Evolutionary conservation across 2,113 vertebrate species (phyloP).

Genomic region (Willisornis vidua): DNA sequence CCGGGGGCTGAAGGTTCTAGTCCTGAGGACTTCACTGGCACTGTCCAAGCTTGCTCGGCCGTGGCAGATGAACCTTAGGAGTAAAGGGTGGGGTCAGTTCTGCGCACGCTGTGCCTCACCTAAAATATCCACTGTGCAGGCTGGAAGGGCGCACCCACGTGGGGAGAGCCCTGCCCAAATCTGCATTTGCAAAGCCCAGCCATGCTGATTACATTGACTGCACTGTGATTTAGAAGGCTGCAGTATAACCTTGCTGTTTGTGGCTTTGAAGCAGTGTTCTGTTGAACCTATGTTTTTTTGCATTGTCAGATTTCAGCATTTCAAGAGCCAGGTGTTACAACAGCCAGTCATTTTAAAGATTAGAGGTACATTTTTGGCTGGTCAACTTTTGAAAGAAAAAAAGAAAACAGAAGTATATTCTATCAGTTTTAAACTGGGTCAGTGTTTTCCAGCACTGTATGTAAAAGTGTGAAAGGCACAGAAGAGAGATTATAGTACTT

Average conservation of each 20-base stretch:
- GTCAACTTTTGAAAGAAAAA: not conserved
- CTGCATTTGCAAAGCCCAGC: too few species aligned
- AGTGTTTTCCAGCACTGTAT: not conserved
- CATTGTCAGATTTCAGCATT: constrained; percentile 18
- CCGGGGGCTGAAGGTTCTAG: too few species aligned
- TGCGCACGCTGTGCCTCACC: too few species aligned
- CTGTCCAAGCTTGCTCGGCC: too few species aligned
- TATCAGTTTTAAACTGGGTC: not conserved
- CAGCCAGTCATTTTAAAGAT: constrained; percentile 45
- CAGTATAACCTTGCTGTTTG: not conserved
- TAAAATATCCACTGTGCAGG: too few species aligned
- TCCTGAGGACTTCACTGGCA: too few species aligned
- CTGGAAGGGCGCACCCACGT: too few species aligned
- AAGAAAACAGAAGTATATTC: not conserved
- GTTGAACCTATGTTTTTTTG: not conserved
- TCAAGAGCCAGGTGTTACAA: constrained; percentile 15
- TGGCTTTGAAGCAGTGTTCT: constrained; percentile 52
- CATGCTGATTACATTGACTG: not conserved
- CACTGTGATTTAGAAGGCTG: not conserved
- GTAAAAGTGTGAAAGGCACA: not conserved
- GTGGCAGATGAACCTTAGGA: too few species aligned
- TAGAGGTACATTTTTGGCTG: not conserved
- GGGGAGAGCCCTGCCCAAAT: too few species aligned
- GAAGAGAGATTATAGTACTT: not conserved
- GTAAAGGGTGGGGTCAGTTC: too few species aligned